phyloP scores from a whole-genome alignment of 2,113 vertebrate species.

The Irena cyanogastra region DNA sequence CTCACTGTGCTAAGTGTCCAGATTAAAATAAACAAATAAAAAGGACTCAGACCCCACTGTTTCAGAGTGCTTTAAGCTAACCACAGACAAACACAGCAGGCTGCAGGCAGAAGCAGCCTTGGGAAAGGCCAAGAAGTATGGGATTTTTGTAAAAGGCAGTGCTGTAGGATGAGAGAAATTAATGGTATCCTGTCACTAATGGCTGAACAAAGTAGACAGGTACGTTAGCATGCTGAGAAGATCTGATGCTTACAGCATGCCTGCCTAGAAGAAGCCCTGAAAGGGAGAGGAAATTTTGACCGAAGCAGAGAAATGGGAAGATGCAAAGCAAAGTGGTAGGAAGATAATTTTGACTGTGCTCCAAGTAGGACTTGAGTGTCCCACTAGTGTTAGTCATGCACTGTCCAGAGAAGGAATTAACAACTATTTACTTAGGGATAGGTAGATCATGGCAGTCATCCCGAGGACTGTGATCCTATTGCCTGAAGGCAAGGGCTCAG shows the following conservation, averaged over 20 bases:
- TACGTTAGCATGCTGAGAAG: not conserved
- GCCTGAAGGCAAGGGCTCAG: not conserved
- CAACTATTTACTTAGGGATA: not conserved
- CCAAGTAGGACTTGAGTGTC: not conserved
- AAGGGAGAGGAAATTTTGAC: not conserved
- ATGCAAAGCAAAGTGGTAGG: not conserved
- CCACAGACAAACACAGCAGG: not conserved
- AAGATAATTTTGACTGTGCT: not conserved
- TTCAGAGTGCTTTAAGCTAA: not conserved
- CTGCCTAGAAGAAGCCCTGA: not conserved
- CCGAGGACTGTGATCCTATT: not conserved
- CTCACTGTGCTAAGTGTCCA: not conserved
- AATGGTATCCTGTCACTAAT: not conserved
- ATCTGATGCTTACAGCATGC: not conserved
- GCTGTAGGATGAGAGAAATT: not conserved
- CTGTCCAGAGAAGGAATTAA: not conserved
- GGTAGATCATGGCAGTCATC: not conserved
- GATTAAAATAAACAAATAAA: not conserved
- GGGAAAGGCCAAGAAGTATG: not conserved
- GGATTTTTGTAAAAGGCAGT: not conserved
- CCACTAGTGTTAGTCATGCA: not conserved
- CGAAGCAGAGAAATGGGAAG: not conserved
- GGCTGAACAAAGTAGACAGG: not conserved
- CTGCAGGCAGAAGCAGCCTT: not conserved
- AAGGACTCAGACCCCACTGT: rapidly evolving